A percentile compares a stretch with the other conserved stretches of the same genome.
These are phyloP conservation scores for Lates calcarifer DNA, from an alignment of 2,113 vertebrate species.

Conservation along the genomic window DNA sequence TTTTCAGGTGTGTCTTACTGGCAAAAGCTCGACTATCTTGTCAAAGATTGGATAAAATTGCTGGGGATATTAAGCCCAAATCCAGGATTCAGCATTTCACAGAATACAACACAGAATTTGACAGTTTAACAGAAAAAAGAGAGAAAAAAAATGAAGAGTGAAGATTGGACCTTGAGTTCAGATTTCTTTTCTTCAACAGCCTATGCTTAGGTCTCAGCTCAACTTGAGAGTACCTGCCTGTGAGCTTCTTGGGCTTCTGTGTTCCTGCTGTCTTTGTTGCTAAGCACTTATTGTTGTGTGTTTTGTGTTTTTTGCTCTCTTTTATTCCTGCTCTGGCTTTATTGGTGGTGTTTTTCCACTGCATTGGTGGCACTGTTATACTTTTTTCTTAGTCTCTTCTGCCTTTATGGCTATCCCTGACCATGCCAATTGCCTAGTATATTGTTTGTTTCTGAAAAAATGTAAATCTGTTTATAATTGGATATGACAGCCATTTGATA, in stretches of 20 bases:
- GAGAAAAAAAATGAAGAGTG: background rate
- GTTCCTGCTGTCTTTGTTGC: background rate
- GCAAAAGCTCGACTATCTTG: background rate
- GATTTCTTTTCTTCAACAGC: background rate
- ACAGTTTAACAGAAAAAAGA: background rate
- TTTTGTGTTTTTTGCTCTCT: no score
- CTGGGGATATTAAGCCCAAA: background rate
- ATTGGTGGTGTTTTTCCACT: background rate
- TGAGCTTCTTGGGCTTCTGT: slow-evolving; percentile 24
- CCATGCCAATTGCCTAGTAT: background rate
- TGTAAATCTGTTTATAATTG: no score
- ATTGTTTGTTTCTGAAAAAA: no score
- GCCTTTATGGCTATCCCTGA: background rate
- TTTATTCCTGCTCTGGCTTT: background rate
- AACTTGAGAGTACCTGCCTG: slow-evolving; percentile 4
- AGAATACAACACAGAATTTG: no score
- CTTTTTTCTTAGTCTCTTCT: background rate
- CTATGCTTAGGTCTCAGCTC: background rate
- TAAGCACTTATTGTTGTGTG: slow-evolving; percentile 4
- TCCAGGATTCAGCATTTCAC: background rate
- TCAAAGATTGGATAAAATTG: slow-evolving; percentile 3
- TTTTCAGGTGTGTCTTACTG: background rate
- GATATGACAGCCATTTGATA: no score
- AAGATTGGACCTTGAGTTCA: background rate
- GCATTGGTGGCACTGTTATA: background rate